Evolutionary conservation across 2,888 invertebrate species (phyloP).

Genomic region (Microchrysa polita): DNA sequence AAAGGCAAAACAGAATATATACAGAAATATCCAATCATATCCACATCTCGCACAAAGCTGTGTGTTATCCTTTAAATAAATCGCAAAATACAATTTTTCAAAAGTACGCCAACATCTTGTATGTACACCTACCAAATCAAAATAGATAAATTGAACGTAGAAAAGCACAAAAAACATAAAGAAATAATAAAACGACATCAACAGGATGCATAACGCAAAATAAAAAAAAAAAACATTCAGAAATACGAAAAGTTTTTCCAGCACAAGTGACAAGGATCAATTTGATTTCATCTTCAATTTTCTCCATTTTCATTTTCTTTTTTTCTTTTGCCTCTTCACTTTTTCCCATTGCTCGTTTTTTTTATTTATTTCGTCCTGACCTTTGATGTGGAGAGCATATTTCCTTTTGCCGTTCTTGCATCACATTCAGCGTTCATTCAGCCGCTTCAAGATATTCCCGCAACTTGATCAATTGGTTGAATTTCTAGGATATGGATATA

Average conservation of each 20-base stretch:
- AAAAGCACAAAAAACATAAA: background rate
- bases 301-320: background rate
- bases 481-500: too few relatives aligned
- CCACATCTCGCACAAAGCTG: background rate
- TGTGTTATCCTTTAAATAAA: background rate
- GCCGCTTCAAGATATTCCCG: too few relatives aligned
- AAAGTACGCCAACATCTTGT: too few relatives aligned
- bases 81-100: conserved; percentile 25
- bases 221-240: background rate
- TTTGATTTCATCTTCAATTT: conserved; percentile 4
- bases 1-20: too few relatives aligned
- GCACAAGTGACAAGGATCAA: conserved; percentile 25
- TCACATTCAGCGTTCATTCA: too few relatives aligned
- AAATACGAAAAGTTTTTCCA: background rate
- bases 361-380: too few relatives aligned
- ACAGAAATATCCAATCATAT: background rate
- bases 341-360: too few relatives aligned
- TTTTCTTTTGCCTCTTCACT: too few relatives aligned
- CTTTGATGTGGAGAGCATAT: too few relatives aligned
- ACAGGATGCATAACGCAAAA: background rate
- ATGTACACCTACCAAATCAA: background rate
- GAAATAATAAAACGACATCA: background rate
- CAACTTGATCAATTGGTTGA: too few relatives aligned
- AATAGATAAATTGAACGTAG: conserved; percentile 6
- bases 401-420: too few relatives aligned